phyloP scores from a whole-genome alignment of 1,140 invertebrate genomes.

The Cydia pomonella region DNA sequence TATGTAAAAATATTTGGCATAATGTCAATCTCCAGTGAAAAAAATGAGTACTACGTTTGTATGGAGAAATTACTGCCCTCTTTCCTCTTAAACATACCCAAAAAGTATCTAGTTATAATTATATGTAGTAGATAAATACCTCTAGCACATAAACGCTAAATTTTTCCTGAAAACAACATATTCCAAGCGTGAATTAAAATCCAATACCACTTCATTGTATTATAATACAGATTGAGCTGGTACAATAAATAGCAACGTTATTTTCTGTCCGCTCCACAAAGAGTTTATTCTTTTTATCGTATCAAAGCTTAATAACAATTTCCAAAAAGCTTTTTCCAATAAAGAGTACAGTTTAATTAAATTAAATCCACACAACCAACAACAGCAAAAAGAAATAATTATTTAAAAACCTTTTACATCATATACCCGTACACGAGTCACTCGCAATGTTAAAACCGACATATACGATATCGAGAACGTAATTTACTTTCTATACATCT shows the following conservation, averaged over 20 bases:
- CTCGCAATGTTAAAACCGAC: too few species aligned
- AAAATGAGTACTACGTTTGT: too few species aligned
- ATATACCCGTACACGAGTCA: too few species aligned
- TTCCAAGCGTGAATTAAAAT: neutral
- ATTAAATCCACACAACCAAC: neutral
- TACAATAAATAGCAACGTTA: neutral
- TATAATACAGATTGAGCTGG: neutral
- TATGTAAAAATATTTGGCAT: too few species aligned
- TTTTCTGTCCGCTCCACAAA: neutral
- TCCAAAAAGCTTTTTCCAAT: slow-evolving; percentile 1
- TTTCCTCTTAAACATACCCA: too few species aligned
- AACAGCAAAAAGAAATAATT: neutral
- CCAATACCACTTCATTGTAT: slow-evolving; percentile 2
- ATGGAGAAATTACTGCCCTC: too few species aligned
- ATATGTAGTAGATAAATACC: neutral
- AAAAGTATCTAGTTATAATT: too few species aligned
- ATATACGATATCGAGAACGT: too few species aligned
- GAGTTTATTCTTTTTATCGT: neutral
- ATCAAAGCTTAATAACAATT: slow-evolving; percentile 8
- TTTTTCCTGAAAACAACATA: neutral
- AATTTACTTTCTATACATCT: too few species aligned
- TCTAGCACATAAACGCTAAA: neutral
- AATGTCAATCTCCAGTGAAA: too few species aligned
- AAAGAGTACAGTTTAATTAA: slow-evolving; percentile 1
- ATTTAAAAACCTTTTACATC: neutral